Percentiles rank a stretch among this genome's conserved stretches.
Evolutionary conservation across 1,140 invertebrate genomes (phyloP).

Genomic region (Bombus consobrinus): DNA sequence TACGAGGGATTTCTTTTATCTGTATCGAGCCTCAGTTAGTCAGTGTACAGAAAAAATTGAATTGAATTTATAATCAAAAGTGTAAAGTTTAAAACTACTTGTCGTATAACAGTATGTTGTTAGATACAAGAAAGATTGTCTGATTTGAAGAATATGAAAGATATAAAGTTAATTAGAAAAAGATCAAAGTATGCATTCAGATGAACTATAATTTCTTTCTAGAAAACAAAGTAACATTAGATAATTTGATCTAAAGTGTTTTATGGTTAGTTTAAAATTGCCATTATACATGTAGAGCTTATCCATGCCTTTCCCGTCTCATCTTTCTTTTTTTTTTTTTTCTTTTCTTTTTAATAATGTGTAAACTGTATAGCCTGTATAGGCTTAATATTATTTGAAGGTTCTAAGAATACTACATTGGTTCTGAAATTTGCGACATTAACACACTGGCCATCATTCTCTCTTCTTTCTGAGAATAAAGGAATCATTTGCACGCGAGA

Average conservation of each 20-base stretch:
- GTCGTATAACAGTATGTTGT: background rate
- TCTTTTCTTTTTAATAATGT: background rate
- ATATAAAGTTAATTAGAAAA: background rate
- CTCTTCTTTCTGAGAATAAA: constrained; percentile 11
- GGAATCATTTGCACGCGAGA: background rate
- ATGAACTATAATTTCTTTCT: background rate
- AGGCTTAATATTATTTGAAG: background rate
- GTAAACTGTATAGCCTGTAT: background rate
- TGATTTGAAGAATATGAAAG: background rate
- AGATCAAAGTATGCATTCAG: background rate
- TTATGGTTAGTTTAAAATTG: background rate
- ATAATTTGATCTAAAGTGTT: background rate
- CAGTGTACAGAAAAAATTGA: background rate
- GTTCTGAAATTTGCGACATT: background rate
- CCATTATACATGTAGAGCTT: background rate
- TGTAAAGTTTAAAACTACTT: background rate
- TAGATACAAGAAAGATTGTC: background rate
- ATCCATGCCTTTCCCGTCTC: no score
- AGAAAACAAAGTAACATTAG: background rate
- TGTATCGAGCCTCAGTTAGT: background rate
- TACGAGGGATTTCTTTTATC: background rate
- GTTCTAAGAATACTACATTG: background rate
- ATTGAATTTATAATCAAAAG: background rate
- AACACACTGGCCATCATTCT: background rate
- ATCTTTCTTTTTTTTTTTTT: background rate